Conservation (phyloP, 2,888 invertebrate species). For the Chrysotoxum bicinctum region DNA sequence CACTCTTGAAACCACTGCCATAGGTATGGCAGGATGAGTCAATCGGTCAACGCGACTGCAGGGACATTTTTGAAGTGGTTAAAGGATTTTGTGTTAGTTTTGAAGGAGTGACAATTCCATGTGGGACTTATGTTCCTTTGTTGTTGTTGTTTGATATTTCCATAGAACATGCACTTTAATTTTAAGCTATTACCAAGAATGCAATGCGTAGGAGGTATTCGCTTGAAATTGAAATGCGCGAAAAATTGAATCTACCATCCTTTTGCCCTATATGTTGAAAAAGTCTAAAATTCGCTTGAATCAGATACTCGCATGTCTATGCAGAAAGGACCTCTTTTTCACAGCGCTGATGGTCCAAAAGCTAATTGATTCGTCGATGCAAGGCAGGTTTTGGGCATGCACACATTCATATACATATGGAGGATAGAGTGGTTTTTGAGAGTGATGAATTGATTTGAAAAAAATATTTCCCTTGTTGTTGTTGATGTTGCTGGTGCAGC, state of each 20-base stretch:
- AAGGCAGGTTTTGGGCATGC: too few species aligned
- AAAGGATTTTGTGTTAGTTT: constrained; percentile 10
- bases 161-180: background rate
- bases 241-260: background rate
- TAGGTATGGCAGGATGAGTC: background rate
- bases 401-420: too few species aligned
- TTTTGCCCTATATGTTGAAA: background rate
- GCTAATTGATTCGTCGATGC: constrained; percentile 23
- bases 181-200: constrained; percentile 11
- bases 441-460: constrained; percentile 31
- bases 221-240: background rate
- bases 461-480: background rate
- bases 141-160: background rate
- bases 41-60: background rate
- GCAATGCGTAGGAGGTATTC: background rate
- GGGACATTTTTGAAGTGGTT: constrained; percentile 14
- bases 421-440: constrained; percentile 16
- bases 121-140: background rate
- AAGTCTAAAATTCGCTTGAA: background rate
- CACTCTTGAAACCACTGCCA: background rate
- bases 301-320: background rate
- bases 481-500: background rate
- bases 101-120: background rate
- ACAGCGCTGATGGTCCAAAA: constrained; percentile 9
- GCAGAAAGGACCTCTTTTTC: constrained; percentile 16